These are phyloP conservation scores for Ditula angustiorana DNA, from an alignment of 2,888 invertebrate species.

Conservation along the genomic window DNA sequence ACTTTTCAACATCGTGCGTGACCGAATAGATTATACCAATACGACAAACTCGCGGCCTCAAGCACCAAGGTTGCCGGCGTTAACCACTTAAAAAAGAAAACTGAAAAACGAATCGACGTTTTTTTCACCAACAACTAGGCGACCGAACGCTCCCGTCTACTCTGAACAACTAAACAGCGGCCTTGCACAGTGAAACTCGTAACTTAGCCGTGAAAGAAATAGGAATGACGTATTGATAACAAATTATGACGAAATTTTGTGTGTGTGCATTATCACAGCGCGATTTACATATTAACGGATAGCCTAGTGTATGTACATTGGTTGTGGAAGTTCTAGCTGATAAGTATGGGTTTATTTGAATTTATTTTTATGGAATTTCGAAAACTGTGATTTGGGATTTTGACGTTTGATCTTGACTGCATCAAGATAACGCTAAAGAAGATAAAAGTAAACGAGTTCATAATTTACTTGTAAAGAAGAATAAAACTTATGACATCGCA, in stretches of 20 bases:
- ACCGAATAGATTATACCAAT: conserved; percentile 53
- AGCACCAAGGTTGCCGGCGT: conserved; percentile 64
- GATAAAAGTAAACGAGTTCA: not conserved
- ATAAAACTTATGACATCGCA: not conserved
- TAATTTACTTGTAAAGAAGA: not conserved
- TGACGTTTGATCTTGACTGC: conserved; percentile 23
- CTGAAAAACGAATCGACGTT: conserved; percentile 18
- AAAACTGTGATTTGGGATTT: conserved; percentile 29
- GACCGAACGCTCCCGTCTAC: conserved; percentile 54
- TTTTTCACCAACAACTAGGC: conserved; percentile 45
- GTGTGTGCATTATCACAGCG: conserved; percentile 8
- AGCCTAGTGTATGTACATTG: not conserved
- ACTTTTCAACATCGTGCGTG: conserved; percentile 79
- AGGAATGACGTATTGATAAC: conserved; percentile 54
- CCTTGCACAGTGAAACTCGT: conserved; percentile 62
- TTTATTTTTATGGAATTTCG: conserved; percentile 18
- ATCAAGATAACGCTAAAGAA: not conserved
- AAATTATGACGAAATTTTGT: conserved; percentile 47
- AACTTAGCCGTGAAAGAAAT: conserved; percentile 57
- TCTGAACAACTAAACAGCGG: conserved; percentile 62
- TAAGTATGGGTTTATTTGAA: conserved; percentile 1
- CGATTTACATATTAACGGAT: conserved; percentile 10
- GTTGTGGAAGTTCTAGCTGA: not conserved
- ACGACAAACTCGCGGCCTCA: conserved; percentile 48
- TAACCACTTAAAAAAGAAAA: conserved; percentile 45